Evolutionary conservation across 2,797 vertebrate genomes (phyloP), one percentile per base, ranked within the genome.

Genomic region (Gymnopithys bicolor): DNA sequence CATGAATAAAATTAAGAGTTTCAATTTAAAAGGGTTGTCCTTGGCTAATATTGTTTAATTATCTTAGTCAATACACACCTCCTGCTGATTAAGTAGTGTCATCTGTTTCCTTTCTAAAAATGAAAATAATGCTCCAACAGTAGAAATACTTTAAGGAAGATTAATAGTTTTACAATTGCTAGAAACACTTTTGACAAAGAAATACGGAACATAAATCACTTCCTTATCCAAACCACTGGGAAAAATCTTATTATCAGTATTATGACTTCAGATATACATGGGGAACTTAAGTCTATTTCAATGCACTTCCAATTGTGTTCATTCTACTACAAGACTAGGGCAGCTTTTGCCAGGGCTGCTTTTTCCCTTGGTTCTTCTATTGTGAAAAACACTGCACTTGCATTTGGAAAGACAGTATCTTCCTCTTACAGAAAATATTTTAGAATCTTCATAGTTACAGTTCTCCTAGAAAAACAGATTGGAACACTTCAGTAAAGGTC

Each of bases 1-100:
- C 63, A 69, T 15, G 4, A 90, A 76, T 30, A 33, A 90, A 87
- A 78, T 0, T 4, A 4, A 51, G 43, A 77, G 17, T 15, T 28
- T 53, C 11, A 14, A 41, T 75, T 81, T 41, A 4, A 62, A 92
- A 75, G 10, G 19, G 13, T n/a, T 32, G 70, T 37, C 43, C 39
- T 46, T 63, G 23, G 19, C 9, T 49, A 89, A 37, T 37, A 67
- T 0, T 74, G 21, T 15, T 76, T 73, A 66, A 51, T 24, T 63
- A 37, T 32, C 28, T 67, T 39, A 45, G 18, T 22, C 49, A n/a
- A 28, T 19, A 66, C 0, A 0, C 16, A 13, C 3, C 5, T 10
- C 18, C 11, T 63, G 81, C 39, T 15, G 46, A 68, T 80, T 60
- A 60, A 3, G 5, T 43, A 60, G 9, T 7, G 16, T 16, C 21